Percentiles rank a stretch among this genome's conserved stretches.
phyloP scores from a whole-genome alignment of 2,113 vertebrate species.

The Calypte anna region DNA sequence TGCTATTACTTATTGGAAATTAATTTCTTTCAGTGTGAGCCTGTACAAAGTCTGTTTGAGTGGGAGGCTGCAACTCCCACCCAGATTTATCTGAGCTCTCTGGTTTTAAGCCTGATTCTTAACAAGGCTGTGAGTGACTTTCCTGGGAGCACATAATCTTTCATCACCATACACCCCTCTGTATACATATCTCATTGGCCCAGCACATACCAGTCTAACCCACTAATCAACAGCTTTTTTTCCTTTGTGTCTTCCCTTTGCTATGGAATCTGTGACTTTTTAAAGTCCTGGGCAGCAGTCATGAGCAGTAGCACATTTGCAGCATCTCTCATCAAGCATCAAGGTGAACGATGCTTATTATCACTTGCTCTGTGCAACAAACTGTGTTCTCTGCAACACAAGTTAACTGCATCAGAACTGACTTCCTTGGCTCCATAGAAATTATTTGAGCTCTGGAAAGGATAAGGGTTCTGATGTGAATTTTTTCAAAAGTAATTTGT shows the following conservation, averaged over 20 bases:
- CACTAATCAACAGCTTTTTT: neutral
- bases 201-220: neutral
- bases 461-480: neutral
- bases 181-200: neutral
- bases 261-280: neutral
- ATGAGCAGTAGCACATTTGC: accelerated
- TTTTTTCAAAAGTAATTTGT: neutral
- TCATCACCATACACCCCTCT: accelerated
- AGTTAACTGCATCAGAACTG: neutral
- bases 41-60: neutral
- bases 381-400: neutral
- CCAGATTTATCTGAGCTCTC: neutral
- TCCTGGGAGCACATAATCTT: neutral
- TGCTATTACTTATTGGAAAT: neutral
- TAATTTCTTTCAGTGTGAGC: neutral
- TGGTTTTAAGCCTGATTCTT: neutral
- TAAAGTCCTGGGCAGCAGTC: neutral
- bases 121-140: neutral
- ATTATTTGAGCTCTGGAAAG: neutral
- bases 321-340: neutral
- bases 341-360: neutral
- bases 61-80: neutral
- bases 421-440: neutral
- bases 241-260: neutral
- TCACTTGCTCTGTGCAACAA: neutral